Base-by-base conservation (phyloP, 1,140 invertebrate species). In the Penaeus chinensis region DNA sequence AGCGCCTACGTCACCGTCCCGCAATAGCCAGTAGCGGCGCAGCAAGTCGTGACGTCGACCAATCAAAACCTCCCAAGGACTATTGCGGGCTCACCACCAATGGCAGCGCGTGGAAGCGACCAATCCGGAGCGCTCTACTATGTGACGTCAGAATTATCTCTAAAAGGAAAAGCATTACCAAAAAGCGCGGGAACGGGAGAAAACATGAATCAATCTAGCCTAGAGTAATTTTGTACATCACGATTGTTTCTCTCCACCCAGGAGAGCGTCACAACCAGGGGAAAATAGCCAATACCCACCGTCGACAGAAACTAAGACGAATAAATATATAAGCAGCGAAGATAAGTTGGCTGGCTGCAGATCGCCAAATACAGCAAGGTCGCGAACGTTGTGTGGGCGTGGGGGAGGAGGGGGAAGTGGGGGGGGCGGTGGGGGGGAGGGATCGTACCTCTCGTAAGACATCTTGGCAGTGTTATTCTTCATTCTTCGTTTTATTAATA, bases 151-250 rank as follows among this genome's bases (percentile, higher is more conserved):
- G n/a, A 82, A 13, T 81, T 82, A 81, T 76, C 66, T 76, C 63
- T 74, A 82, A 71, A 82, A 82, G 85, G 85, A 87, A 54, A 82
- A 76, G 78, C 85, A 82, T 82, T 80, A 74, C 79, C 66, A 82
- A 87, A 87, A 82, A 87, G 85, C 85, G 85, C 85, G 85, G 78
- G 78, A 87, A 87, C 42, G 54, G 11, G 63, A 74, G 66, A 76
- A 87, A 87, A 71, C 79, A 81, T 74, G 80, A 81, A 76, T 74
- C 69, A 87, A 81, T 87, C n/a, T 62, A 27, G 82, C 62, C 78
- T 47, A 82, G 47, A 87, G 47, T 76, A 77, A 54, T 54, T 54
- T 54, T 54, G 54, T 54, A 54, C 11, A 54, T 54, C 7, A 16
- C 54, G 7, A 54, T 54, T 54, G 54, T 54, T 54, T 54, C 54